Base-by-base conservation (phyloP, 2,113 vertebrate genomes). In the Clupea harengus region DNA sequence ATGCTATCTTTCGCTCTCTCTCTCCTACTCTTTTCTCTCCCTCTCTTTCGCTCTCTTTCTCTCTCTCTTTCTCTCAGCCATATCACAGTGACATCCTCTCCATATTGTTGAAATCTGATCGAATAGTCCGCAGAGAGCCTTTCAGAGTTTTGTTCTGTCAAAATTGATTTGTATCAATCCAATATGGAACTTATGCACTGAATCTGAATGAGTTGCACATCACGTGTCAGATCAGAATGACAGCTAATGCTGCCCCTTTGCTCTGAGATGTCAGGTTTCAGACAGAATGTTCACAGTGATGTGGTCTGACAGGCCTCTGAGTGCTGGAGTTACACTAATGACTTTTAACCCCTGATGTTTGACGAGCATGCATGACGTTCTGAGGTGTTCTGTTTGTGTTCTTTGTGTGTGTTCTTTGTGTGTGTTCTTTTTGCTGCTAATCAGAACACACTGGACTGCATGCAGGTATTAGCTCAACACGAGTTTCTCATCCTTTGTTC, bases 401-500 rank as follows among this genome's bases (percentile, higher is more conserved):
- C 82, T 45, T 32, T 78, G 32, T 78, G 72, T 78, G 28, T 78
- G 72, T 78, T 89, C 46, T 45, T 10, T 78, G 13, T 78, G 28
- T 39, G 11, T 78, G 72, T 78, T 88, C 50, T 83, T 81, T 89
- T 81, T 87, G 64, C 93, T 92, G 91, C 91, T 92, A 89, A 91
- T 94, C 95, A 99, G 98, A 97, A 93, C 92, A 96, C 97, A 92
- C 93, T 99, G 98, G 97, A 99, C 95, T 97, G 96, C 95, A 98
- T 99, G 97, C 98, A 99, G 98, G 98, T 99, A 99, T 86, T 91
- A 18, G 85, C 72, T 39, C 87, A 83, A 90, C 83, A 18, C 45
- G 87, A 80, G 54, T 90, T 78, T 78, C 72, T 78, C 72, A 47
- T 64, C 11, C 28, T 45, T 80, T 81, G 87, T 80, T 49, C 85